Conservation (phyloP, 2,888 invertebrate species). For the Eucriotettix oculatus region DNA sequence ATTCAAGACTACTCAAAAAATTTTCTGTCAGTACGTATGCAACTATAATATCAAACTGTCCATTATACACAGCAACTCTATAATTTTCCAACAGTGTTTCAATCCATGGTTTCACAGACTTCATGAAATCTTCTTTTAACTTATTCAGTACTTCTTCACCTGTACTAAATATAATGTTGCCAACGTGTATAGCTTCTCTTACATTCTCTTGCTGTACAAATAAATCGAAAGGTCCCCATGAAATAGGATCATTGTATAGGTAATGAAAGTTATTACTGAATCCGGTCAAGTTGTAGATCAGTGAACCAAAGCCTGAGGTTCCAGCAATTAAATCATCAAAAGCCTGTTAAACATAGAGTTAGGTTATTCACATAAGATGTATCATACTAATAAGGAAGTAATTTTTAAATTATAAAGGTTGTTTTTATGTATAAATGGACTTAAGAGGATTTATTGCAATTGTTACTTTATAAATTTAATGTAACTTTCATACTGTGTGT, state of each 20-base stretch:
- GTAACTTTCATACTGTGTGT: too few species aligned
- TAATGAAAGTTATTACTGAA: slow-evolving; percentile 62
- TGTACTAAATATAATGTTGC: slow-evolving; percentile 48
- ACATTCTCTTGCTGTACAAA: slow-evolving; percentile 27
- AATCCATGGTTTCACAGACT: slow-evolving; percentile 37
- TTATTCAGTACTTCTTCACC: slow-evolving; percentile 34
- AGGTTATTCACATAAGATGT: too few species aligned
- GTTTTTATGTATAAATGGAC: too few species aligned
- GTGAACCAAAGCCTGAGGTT: slow-evolving; percentile 24
- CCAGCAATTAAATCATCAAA: too few species aligned
- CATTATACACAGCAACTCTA: slow-evolving; percentile 25
- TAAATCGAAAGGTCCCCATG: slow-evolving; percentile 24
- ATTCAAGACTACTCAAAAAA: slow-evolving; percentile 28
- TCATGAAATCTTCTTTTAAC: slow-evolving; percentile 36
- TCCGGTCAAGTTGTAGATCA: slow-evolving; percentile 59
- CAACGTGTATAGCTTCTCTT: slow-evolving; percentile 33
- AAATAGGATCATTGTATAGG: slow-evolving; percentile 39
- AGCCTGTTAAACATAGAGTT: too few species aligned
- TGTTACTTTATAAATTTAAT: too few species aligned
- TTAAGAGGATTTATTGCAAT: too few species aligned
- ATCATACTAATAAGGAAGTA: too few species aligned
- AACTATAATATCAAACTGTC: slow-evolving; percentile 42
- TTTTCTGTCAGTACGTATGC: slow-evolving; percentile 45
- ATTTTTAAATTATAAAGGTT: too few species aligned
- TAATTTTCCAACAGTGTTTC: slow-evolving; percentile 40